Evolutionary conservation across 1,140 invertebrate genomes (phyloP), one percentile per base, ranked within the genome.

Genomic region (Apis cerana): DNA sequence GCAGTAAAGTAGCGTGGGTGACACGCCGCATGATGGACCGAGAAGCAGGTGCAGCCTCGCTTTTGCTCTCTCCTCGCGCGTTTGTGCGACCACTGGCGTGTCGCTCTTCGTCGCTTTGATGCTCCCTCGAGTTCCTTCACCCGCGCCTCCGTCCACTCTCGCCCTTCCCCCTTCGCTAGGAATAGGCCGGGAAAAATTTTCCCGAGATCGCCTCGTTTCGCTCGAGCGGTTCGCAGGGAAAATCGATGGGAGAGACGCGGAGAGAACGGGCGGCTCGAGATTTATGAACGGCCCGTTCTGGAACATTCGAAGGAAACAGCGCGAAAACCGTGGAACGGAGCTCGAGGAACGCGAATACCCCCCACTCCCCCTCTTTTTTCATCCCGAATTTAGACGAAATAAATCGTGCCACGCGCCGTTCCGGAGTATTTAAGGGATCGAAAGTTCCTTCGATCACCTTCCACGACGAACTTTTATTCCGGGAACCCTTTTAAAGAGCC

Each of bases 1-100:
- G 92, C 91, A 92, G 91, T 92, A 93, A 94, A 93, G 92, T 93
- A 93, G 92, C 93, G 93, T 93, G 93, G 93, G 93, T 94, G 93
- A 93, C 93, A 92, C 87, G 88, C 78, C 79, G 89, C 89, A 91
- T 94, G 93, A 94, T 92, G 91, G 91, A 94, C 92, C 90, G 91
- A 90, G 89, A 89, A 92, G 91, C 93, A 94, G 93, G 93, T 94
- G 92, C 93, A 90, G 90, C 80, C 91, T 90, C 83, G 86, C 85
- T 90, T 88, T 89, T 88, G 71, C 76, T 88, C 75, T 27, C 81
- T 85, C 84, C 58, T 21, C 70, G 85, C 82, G 87, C 88, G 86
- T 87, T 83, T 85, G 86, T 77, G 80, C 76, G 48, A 43, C 79
- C 88, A 88, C 33, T 86, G 83, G 88, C 88, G 71, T 64, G 79